Conservation (phyloP, 2,888 invertebrate species). For the Luperina nickerlii region DNA sequence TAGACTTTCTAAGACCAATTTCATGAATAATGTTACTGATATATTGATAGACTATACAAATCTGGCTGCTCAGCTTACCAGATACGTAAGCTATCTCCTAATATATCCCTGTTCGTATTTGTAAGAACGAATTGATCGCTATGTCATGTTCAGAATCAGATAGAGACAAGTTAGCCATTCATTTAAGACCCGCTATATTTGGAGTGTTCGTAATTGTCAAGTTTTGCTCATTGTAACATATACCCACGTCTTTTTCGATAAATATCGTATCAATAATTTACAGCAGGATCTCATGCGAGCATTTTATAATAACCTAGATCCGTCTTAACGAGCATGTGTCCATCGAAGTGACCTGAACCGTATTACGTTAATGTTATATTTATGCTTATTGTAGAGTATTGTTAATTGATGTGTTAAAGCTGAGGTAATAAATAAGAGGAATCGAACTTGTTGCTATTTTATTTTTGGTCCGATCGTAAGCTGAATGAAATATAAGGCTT, state of each 20-base stretch:
- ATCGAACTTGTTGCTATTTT: constrained; percentile 71
- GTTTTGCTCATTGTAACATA: constrained; percentile 41
- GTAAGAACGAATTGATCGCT: constrained; percentile 23
- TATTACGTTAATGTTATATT: constrained; percentile 75
- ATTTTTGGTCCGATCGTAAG: constrained; percentile 41
- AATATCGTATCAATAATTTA: constrained; percentile 37
- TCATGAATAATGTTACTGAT: neutral
- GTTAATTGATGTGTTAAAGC: constrained; percentile 82
- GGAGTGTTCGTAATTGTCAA: constrained; percentile 31
- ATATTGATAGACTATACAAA: neutral
- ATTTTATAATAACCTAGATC: constrained; percentile 67
- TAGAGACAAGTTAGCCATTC: constrained; percentile 21
- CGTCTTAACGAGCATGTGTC: constrained; percentile 66
- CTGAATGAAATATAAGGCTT: constrained; percentile 22
- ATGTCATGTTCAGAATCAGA: constrained; percentile 22
- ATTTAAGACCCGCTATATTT: constrained; percentile 33
- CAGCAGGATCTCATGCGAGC: constrained; percentile 43
- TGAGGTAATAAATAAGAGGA: constrained; percentile 89
- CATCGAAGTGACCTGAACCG: constrained; percentile 78
- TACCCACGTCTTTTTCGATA: constrained; percentile 28
- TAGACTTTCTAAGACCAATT: neutral
- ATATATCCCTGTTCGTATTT: constrained; percentile 16
- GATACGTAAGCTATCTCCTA: neutral
- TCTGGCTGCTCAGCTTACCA: neutral
- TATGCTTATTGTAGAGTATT: constrained; percentile 75